A percentile compares a stretch with the other conserved stretches of the same genome.
Conservation (phyloP, 2,797 vertebrate species). For the Gymnothorax reevesii region DNA sequence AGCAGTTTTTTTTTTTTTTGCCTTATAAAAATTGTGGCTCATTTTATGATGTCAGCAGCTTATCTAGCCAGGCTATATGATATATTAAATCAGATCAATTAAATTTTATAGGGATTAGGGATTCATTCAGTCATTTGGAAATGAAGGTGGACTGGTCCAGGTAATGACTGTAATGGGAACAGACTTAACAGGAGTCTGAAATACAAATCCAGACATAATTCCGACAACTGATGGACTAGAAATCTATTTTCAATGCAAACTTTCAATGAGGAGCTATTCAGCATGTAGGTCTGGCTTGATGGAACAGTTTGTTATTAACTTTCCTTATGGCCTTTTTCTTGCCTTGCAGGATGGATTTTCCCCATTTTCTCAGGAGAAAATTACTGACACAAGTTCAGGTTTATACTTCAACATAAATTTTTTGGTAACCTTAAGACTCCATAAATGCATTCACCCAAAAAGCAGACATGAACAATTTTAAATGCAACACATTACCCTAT, state of each 20-base stretch:
- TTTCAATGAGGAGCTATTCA: not conserved
- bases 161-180: no score
- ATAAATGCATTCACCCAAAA: not conserved
- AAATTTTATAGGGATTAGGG: constrained; percentile 8
- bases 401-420: constrained; percentile 10
- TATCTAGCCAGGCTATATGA: not conserved
- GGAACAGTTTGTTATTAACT: not conserved
- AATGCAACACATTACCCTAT: not conserved
- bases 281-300: not conserved
- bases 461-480: not conserved
- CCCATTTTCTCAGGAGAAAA: not conserved
- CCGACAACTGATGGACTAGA: not conserved
- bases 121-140: not conserved
- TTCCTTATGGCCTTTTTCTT: not conserved
- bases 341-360: not conserved
- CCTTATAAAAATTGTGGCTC: not conserved
- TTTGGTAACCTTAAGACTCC: not conserved
- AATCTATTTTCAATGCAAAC: not conserved
- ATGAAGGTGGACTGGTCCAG: not conserved
- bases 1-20: not conserved
- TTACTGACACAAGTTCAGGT: not conserved
- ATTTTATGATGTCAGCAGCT: no score
- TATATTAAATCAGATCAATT: not conserved
- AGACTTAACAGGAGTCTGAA: not conserved
- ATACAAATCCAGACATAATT: not conserved